phyloP scores from a whole-genome alignment of 2,888 invertebrate genomes.

The Acleris literana region DNA sequence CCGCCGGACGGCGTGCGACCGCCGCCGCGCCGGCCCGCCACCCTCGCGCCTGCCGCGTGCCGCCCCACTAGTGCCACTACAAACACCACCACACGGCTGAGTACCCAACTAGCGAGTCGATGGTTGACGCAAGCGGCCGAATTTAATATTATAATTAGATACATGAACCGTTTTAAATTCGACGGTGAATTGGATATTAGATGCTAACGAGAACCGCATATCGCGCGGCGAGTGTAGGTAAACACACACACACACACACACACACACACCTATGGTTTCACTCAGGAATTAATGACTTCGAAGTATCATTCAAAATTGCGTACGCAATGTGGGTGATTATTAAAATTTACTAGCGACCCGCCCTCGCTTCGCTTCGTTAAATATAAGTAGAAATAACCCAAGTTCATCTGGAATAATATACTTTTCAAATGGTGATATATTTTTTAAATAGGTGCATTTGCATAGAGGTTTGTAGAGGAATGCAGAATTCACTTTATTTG shows the following conservation, averaged over 20 bases:
- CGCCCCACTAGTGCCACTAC: not conserved
- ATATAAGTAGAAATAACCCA: too few species aligned
- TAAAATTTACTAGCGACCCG: too few species aligned
- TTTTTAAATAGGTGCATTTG: too few species aligned
- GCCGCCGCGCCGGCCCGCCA: not conserved
- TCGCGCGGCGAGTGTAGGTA: not conserved
- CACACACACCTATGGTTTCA: not conserved
- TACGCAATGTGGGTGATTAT: too few species aligned
- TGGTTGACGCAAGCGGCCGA: not conserved
- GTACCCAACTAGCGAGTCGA: not conserved
- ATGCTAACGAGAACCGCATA: slow-evolving; percentile 3
- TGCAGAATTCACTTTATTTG: too few species aligned
- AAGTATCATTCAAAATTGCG: not conserved
- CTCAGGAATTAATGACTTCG: not conserved
- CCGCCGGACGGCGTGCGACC: not conserved
- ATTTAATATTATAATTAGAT: slow-evolving; percentile 1
- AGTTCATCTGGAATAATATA: too few species aligned
- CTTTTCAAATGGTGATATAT: too few species aligned
- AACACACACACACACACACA: not conserved
- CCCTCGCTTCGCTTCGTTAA: too few species aligned
- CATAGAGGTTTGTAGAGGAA: too few species aligned
- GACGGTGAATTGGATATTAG: not conserved
- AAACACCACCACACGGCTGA: too few species aligned
- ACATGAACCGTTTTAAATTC: not conserved
- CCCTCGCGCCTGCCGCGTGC: not conserved